Conservation (phyloP, 2,113 vertebrate species). For the Phaetusa simplex region DNA sequence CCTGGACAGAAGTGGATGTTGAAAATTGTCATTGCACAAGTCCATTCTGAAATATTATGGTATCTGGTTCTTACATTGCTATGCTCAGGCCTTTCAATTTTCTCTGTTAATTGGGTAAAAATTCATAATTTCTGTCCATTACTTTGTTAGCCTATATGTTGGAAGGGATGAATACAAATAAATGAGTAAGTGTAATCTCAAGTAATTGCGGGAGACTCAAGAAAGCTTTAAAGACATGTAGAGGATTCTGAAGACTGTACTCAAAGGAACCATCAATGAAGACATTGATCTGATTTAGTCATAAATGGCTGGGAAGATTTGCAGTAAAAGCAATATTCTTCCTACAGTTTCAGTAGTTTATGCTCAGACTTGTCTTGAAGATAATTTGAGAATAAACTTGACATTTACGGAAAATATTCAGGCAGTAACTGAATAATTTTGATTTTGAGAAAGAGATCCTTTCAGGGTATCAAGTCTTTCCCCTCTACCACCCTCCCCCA, state of each 20-base stretch:
- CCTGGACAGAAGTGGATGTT: not conserved
- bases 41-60: not conserved
- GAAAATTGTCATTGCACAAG: not conserved
- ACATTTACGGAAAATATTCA: slow-evolving; percentile 31
- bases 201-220: not conserved
- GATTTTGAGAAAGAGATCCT: slow-evolving; percentile 18
- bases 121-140: not conserved
- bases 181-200: not conserved
- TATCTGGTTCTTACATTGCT: not conserved
- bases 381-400: slow-evolving; percentile 8
- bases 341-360: not conserved
- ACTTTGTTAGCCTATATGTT: not conserved
- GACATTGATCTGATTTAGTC: not conserved
- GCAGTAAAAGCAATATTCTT: not conserved
- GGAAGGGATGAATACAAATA: not conserved
- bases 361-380: not conserved
- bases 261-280: not conserved
- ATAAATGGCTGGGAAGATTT: not conserved
- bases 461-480: not conserved
- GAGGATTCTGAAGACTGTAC: not conserved
- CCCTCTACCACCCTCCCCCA: not conserved
- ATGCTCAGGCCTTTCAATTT: not conserved
- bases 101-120: not conserved
- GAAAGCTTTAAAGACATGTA: not conserved
- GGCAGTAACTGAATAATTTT: not conserved